Percentiles rank a stretch among this genome's conserved stretches.
phyloP scores from a whole-genome alignment of 1,140 invertebrate species.

The Drosophila erecta region DNA sequence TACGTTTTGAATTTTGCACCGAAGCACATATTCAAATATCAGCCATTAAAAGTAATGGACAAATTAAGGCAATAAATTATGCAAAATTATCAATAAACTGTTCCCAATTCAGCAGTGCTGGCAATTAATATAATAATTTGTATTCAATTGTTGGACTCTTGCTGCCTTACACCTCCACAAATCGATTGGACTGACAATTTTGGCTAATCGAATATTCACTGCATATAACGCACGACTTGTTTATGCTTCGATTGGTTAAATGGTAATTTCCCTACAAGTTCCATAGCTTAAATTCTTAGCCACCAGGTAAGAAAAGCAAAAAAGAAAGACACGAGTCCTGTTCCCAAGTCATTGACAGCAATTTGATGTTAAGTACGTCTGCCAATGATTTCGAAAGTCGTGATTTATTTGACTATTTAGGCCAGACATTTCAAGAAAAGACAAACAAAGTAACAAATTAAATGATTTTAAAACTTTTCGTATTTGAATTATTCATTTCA shows the following conservation, averaged over 20 bases:
- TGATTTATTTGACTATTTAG: constrained; percentile 46
- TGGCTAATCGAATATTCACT: constrained; percentile 71
- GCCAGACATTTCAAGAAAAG: constrained; percentile 15
- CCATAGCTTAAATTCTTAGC: constrained; percentile 75
- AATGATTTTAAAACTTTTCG: neutral
- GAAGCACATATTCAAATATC: neutral
- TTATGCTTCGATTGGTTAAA: constrained; percentile 59
- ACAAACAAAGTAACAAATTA: constrained; percentile 12
- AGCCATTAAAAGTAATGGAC: neutral
- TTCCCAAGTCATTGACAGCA: constrained; percentile 68
- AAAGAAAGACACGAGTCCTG: constrained; percentile 72
- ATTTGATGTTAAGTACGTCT: constrained; percentile 39
- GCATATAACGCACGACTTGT: constrained; percentile 73
- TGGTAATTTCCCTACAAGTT: constrained; percentile 65
- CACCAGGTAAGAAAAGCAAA: constrained; percentile 19
- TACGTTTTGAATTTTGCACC: neutral
- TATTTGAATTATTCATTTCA: too few relatives aligned
- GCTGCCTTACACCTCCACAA: constrained; percentile 60
- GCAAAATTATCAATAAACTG: neutral
- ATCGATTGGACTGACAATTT: constrained; percentile 33
- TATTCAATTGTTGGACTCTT: constrained; percentile 51
- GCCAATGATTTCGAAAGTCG: constrained; percentile 33
- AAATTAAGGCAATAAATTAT: neutral
- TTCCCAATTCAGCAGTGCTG: constrained; percentile 4
- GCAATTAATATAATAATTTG: constrained; percentile 56